These are phyloP conservation scores for Mechanitis mazaeus DNA, from an alignment of 2,888 invertebrate genomes.

Conservation along the genomic window DNA sequence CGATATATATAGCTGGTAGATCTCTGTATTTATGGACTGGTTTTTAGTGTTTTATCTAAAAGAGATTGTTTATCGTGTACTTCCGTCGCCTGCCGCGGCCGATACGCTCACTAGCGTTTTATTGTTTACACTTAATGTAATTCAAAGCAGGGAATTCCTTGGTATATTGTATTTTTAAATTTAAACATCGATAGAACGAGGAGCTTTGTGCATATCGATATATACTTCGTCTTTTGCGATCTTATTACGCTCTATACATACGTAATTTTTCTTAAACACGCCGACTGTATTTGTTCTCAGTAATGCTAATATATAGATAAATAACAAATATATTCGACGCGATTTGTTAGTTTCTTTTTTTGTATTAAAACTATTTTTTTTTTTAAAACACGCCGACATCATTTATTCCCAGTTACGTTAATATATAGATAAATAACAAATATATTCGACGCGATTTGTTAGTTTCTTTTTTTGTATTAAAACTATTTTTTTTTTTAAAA, in stretches of 20 bases:
- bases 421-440: too few species aligned
- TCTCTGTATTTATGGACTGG: conserved; percentile 61
- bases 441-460: too few species aligned
- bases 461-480: too few species aligned
- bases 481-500: too few species aligned
- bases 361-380: too few species aligned
- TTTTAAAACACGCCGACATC: too few species aligned
- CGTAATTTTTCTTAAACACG: conserved; percentile 51
- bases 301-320: conserved; percentile 9
- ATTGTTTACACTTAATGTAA: conserved; percentile 77
- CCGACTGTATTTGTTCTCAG: conserved; percentile 31
- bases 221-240: conserved; percentile 63
- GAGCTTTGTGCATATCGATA: conserved; percentile 61
- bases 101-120: conserved; percentile 72
- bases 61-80: conserved; percentile 74
- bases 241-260: conserved; percentile 62
- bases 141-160: conserved; percentile 75
- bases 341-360: too few species aligned
- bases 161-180: conserved; percentile 73
- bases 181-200: conserved; percentile 50
- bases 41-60: conserved; percentile 73
- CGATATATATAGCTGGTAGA: conserved; percentile 11
- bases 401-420: too few species aligned
- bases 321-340: too few species aligned
- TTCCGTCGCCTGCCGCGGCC: conserved; percentile 71